Percentiles rank a stretch among this genome's conserved stretches.
Evolutionary conservation across 2,888 invertebrate genomes (phyloP).

Genomic region (Drosophila testacea): DNA sequence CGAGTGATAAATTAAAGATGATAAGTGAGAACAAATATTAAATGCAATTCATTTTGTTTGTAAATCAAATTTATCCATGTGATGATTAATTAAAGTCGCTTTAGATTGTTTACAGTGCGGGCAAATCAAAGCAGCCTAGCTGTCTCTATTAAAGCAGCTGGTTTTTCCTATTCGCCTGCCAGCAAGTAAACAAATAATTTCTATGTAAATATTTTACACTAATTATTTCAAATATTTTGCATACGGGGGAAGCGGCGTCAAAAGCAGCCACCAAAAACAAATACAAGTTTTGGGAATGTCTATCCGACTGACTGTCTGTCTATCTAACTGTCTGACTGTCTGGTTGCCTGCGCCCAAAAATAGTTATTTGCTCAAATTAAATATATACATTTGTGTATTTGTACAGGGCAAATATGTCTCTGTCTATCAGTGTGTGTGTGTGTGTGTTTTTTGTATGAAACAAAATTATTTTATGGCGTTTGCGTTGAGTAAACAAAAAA

Average conservation of each 20-base stretch:
- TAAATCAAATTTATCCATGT: not conserved
- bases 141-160: constrained; percentile 53
- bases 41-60: too few relatives aligned
- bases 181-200: constrained; percentile 78
- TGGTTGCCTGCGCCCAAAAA: constrained; percentile 67
- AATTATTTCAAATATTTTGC: constrained; percentile 79
- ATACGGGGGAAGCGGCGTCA: constrained; percentile 44
- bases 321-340: constrained; percentile 31
- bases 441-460: constrained; percentile 48
- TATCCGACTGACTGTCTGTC: constrained; percentile 25
- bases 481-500: constrained; percentile 66
- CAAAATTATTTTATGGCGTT: constrained; percentile 79
- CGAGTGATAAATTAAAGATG: too few relatives aligned
- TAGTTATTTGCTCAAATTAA: constrained; percentile 79
- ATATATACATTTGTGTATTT: constrained; percentile 81
- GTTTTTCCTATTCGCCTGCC: constrained; percentile 43
- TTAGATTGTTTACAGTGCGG: not conserved
- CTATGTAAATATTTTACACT: constrained; percentile 79
- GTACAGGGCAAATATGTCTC: constrained; percentile 69
- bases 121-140: not conserved
- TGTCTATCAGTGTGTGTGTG: constrained; percentile 43
- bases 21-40: too few relatives aligned
- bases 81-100: constrained; percentile 1
- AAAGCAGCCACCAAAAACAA: constrained; percentile 45
- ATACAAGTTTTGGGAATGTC: constrained; percentile 30